Base-by-base conservation (phyloP, 2,797 vertebrate genomes). In the Microhierax caerulescens region DNA sequence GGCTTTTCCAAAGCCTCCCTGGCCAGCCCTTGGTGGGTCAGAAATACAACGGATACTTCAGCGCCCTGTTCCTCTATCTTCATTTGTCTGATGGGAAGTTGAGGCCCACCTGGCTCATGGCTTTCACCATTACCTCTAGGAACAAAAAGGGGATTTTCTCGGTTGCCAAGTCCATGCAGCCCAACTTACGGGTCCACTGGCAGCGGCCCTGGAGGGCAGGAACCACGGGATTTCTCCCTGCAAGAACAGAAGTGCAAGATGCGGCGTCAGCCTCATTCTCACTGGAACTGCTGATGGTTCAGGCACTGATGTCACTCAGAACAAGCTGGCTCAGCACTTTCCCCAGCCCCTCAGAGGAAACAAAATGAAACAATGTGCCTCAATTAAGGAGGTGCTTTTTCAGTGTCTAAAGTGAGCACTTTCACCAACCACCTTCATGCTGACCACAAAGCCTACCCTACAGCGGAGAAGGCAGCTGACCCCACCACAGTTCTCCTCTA, bases 271-370 rank as follows among this genome's bases (percentile, higher is more conserved):
- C 57, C 53, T 61, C 37, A 4, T 82, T 65, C 60, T 60, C 19
- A 1, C 39, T 83, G 53, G n/a, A 57, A 64, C 68, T 41, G 47
- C 65, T 47, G 75, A 51, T 2, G 5, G 4, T 72, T 56, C 72
- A 72, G 61, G 57, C 37, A 72, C 41, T 50, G 61, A 60, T 80
- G 68, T 78, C 56, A 37, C 45, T 39, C 51, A 22, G 20, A 84
- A 93, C 24, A 47, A 48, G 57, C 85, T 87, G 59, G 65, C 60
- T 97, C 76, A 91, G 95, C 86, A 48, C 53, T 92, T 90, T 88
- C 65, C 37, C 59, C 63, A 37, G 75, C 56, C 59, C 56, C 32
- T 80, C 53, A 30, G 47, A 92, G 68, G 47, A 93, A 64, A 53
- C 67, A 78, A 96, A 96, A 85, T 14, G 79, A 96, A 96, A 95